Base-by-base conservation (phyloP, 2,888 invertebrate genomes). In the Gerris lacustris region DNA sequence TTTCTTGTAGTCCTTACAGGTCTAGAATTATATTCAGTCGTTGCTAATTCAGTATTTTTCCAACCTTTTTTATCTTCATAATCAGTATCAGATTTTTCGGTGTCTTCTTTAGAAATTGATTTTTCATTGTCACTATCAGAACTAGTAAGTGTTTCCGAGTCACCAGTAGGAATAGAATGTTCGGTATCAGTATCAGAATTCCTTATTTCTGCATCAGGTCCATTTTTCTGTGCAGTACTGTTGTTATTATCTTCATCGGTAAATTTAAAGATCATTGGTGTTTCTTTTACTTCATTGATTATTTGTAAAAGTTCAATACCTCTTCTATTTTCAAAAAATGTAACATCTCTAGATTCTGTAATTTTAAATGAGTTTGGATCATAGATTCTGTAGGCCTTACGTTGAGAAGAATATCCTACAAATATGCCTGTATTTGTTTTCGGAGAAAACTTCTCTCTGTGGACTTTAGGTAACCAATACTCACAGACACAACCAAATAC, bases 361-460 rank as follows among this genome's bases (percentile, higher is more conserved):
- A 69, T 11, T 15, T 45, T 44, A 18, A 55, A 68, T 45, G 64
- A 63, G 11, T 5, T n/a, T 5, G 15, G 11, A 11, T 71, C 55
- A 66, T 68, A 44, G 31, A 67, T 45, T 67, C 67, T 67, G 44
- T 67, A 67, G 44, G 44, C 6, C 44, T 44, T 44, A n/a, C 44
- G 15, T 11, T 47, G 47, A 7, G 47, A 47, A 11, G 44, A 44
- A 44, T 44, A 67, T 44, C 44, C 6, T 6, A 67, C 67, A 44
- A 44, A 67, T 44, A 67, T 67, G 7, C 45, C 44, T 44, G 44
- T 44, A 44, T 67, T 67, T 44, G 67, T 45, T 67, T 67, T 67
- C 44, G 44, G 17, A 6, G 44, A 15, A 44, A 44, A 44, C 44
- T 67, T 67, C 44, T 44, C 15, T 44, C 67, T 44, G 17, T 67